Base-by-base conservation (phyloP, 2,797 vertebrate species). In the Melanotaenia nigrans region DNA sequence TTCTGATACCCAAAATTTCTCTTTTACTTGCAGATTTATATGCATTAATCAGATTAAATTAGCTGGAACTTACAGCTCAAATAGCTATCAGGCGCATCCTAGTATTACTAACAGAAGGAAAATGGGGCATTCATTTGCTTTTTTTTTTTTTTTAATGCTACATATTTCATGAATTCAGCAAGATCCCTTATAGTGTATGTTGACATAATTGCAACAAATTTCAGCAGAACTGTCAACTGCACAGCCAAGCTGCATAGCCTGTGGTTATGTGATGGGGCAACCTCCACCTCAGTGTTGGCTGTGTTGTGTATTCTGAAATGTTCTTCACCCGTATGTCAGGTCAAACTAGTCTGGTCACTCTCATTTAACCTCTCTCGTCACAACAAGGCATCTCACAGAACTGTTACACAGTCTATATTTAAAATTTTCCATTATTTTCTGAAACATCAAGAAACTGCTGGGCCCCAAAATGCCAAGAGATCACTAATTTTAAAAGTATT, bases 201-300 rank as follows among this genome's bases (percentile, higher is more conserved):
- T 59, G 7, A 58, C n/a, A 30, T 36, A 16, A 64, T 42, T 71
- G 70, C 42, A 40, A 58, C 54, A 58, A 9, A 53, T 38, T 38
- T 60, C 10, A 38, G 1, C 32, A 49, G 30, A 57, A 45, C 54
- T 61, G 30, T 28, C 25, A 42, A 14, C 1, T 35, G 64, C 56
- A 67, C n/a, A 51, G 3, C 20, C 25, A 8, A 58, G 57, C 28
- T 51, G 24, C 22, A 40, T 11, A 35, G 57, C 36, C 47, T 24
- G 51, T 24, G 14, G 20, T 67, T 35, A 25, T 35, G n/a, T 58
- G 16, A 25, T 20, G 9, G 14, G 32, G 28, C 25, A 12, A 36
- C 20, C 33, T 38, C n/a, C 36, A 63, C 40, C 13, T 57, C 33
- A 1, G 33, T 42, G 53, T 56, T 22, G 28, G 38, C 22, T 33